Conservation (phyloP, 2,888 invertebrate species). For the Pogonocherus hispidulus region DNA sequence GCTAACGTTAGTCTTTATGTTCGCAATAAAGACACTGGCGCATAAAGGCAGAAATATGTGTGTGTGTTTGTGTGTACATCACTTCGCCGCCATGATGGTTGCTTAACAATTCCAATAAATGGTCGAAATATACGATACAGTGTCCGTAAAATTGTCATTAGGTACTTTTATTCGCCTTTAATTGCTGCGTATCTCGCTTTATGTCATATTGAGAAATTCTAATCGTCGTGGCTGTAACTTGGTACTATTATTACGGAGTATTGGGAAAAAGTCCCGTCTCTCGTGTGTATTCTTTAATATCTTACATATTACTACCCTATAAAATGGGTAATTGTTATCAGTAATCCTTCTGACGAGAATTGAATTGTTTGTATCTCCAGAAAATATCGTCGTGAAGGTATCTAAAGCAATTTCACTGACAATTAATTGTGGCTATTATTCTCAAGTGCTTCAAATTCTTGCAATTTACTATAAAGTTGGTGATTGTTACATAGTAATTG, state of each 20-base stretch:
- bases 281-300: background rate
- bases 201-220: conserved; percentile 19
- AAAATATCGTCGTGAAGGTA: background rate
- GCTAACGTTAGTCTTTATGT: conserved; percentile 20
- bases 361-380: no score
- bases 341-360: background rate
- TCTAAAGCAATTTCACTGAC: background rate
- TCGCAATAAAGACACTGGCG: conserved; percentile 12
- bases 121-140: conserved; percentile 18
- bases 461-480: no score
- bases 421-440: background rate
- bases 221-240: background rate
- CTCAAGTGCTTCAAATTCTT: background rate
- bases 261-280: background rate
- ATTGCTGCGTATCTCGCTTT: conserved; percentile 9
- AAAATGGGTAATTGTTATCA: background rate
- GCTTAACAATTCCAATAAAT: conserved; percentile 20
- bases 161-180: conserved; percentile 17
- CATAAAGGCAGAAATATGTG: conserved; percentile 15
- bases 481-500: no score
- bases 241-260: background rate
- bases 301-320: background rate
- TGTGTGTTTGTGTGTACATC: background rate
- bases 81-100: background rate
- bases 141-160: conserved; percentile 23